These are phyloP conservation scores for Labeo rohita DNA, from an alignment of 2,113 vertebrate species.

Conservation along the genomic window DNA sequence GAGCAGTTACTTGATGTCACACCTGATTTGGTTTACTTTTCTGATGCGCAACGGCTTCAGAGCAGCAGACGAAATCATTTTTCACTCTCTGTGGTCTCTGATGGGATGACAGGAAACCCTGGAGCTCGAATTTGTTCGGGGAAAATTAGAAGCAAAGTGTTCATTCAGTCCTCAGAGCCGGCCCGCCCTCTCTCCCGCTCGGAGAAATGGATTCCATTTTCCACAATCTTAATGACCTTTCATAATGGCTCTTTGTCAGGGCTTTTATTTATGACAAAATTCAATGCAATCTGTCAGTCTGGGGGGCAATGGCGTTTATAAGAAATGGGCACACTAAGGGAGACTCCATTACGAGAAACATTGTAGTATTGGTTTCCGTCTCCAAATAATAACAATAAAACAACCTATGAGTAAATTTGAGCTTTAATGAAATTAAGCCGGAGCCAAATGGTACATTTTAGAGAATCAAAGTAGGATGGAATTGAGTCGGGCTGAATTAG, in stretches of 20 bases:
- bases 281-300: constrained; percentile 73
- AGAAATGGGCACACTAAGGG: constrained; percentile 54
- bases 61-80: constrained; percentile 64
- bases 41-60: constrained; percentile 25
- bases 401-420: constrained; percentile 26
- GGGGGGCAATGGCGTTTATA: constrained; percentile 40
- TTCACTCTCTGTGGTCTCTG: constrained; percentile 67
- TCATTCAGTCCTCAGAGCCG: constrained; percentile 64
- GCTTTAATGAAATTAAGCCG: constrained; percentile 41
- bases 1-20: constrained; percentile 26
- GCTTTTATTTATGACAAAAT: constrained; percentile 75
- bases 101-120: constrained; percentile 71
- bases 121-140: constrained; percentile 65
- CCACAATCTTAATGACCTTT: constrained; percentile 68
- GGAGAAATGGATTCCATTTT: constrained; percentile 73
- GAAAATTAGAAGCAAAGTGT: constrained; percentile 69
- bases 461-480: constrained; percentile 16
- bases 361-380: constrained; percentile 23
- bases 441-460: constrained; percentile 21
- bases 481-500: constrained; percentile 3
- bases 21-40: constrained; percentile 39
- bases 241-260: constrained; percentile 73
- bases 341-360: constrained; percentile 39
- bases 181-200: constrained; percentile 35
- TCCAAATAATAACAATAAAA: constrained; percentile 33